These are phyloP conservation scores for Entelurus aequoreus DNA, from an alignment of 2,113 vertebrate species.

Conservation along the genomic window DNA sequence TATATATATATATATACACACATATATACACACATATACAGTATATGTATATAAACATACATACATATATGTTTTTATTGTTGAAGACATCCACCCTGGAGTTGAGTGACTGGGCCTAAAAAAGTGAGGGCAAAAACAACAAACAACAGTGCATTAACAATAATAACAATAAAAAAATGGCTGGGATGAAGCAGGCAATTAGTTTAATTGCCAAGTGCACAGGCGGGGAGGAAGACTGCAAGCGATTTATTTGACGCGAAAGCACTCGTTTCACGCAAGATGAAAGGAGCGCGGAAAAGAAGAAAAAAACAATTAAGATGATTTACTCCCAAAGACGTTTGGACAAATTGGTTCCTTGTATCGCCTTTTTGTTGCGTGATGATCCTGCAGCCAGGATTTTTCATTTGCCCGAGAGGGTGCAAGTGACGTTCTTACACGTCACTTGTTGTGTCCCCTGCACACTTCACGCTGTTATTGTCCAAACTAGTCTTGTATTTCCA, in stretches of 20 bases:
- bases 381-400: constrained; percentile 3
- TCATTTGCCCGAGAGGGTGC: not conserved
- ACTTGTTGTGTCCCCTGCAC: too few relatives aligned
- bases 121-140: too few relatives aligned
- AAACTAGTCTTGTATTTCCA: too few relatives aligned
- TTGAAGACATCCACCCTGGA: too few relatives aligned
- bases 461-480: too few relatives aligned
- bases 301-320: constrained; percentile 52
- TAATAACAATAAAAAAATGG: constrained; percentile 9
- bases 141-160: constrained; percentile 7
- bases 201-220: constrained; percentile 40
- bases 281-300: constrained; percentile 54
- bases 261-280: constrained; percentile 6
- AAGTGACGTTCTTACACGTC: too few relatives aligned
- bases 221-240: constrained; percentile 6
- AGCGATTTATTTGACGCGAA: constrained; percentile 45
- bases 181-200: constrained; percentile 46
- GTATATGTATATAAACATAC: too few relatives aligned
- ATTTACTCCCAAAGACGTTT: constrained; percentile 64
- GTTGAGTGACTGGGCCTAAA: too few relatives aligned
- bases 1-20: too few relatives aligned
- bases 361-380: constrained; percentile 36
- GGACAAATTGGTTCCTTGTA: constrained; percentile 24
- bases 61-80: too few relatives aligned
- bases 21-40: too few relatives aligned